Evolutionary conservation across 92 coral and sea anemone genomes (phyloP).

Genomic region (Porites divaricata): DNA sequence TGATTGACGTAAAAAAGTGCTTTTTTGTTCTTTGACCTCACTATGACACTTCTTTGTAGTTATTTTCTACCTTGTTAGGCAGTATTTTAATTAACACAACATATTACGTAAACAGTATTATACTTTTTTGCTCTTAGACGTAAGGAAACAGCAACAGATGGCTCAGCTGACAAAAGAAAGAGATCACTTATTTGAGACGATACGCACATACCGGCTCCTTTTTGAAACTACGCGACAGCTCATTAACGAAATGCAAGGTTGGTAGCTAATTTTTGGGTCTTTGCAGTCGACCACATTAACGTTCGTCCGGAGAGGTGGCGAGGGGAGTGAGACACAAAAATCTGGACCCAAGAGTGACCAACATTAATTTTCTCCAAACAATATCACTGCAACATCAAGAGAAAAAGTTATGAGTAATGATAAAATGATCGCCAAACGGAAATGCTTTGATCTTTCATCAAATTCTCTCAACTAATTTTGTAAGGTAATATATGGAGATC

Average conservation of each 20-base stretch:
- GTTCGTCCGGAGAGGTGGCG: no score
- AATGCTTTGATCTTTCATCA: no score
- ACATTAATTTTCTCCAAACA: no score
- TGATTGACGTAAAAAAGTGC: background rate
- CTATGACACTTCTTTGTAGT: background rate
- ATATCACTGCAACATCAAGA: no score
- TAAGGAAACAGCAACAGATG: conserved; percentile 97
- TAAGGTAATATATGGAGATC: no score
- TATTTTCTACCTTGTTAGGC: background rate
- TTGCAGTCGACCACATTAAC: no score
- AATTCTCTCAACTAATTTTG: no score
- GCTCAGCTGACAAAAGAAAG: conserved; percentile 96
- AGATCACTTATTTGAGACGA: conserved; percentile 98
- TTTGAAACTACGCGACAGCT: conserved; percentile 97
- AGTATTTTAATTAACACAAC: background rate
- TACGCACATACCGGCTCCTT: conserved; percentile 90
- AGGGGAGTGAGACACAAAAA: no score
- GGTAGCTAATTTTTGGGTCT: background rate
- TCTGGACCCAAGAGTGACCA: no score
- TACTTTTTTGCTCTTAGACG: conserved; percentile 59
- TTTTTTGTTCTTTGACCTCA: background rate
- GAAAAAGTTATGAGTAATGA: no score
- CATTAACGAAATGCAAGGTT: conserved; percentile 97
- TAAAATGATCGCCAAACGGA: no score
- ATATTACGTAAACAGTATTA: background rate